Conservation (phyloP, 2,113 vertebrate species). For the Takifugu bimaculatus region DNA sequence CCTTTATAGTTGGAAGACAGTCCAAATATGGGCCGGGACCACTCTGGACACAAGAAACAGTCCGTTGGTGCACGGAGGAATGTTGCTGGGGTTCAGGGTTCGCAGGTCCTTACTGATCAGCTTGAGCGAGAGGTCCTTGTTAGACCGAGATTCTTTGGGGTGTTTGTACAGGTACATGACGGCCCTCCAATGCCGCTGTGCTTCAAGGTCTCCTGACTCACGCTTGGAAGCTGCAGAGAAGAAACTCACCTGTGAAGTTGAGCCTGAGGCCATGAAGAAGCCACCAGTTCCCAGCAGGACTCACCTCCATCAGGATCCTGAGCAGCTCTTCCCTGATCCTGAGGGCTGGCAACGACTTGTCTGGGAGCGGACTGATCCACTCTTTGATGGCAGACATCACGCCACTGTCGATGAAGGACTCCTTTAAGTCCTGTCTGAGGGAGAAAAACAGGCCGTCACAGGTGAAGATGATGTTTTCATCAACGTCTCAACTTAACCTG, state of each 20-base stretch:
- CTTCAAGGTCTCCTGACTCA: conserved; percentile 97
- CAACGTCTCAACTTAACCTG: too few relatives aligned
- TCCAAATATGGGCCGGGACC: conserved; percentile 97
- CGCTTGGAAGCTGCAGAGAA: conserved; percentile 85
- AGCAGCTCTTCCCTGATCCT: conserved; percentile 81
- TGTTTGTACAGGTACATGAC: conserved; percentile 99
- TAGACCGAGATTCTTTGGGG: conserved; percentile 91
- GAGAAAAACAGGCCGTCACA: neutral
- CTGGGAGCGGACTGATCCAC: conserved; percentile 96
- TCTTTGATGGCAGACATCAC: conserved; percentile 98
- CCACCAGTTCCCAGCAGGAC: too few relatives aligned
- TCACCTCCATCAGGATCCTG: conserved; percentile 92
- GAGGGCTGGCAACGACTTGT: conserved; percentile 91
- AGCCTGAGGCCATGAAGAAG: too few relatives aligned
- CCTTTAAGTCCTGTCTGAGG: conserved; percentile 93
- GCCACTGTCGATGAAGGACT: conserved; percentile 98
- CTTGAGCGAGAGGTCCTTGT: conserved; percentile 97
- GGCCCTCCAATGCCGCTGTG: conserved; percentile 94
- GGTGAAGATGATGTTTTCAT: neutral
- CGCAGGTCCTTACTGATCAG: conserved; percentile 86
- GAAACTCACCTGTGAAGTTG: neutral
- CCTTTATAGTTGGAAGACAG: conserved; percentile 97
- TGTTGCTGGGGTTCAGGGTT: too few relatives aligned
- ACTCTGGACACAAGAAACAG: conserved; percentile 75
- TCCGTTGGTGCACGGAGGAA: neutral